Percentiles rank a stretch among this genome's conserved stretches.
Conservation (phyloP, 2,888 invertebrate genomes). For the Rhogogaster chlorosoma region DNA sequence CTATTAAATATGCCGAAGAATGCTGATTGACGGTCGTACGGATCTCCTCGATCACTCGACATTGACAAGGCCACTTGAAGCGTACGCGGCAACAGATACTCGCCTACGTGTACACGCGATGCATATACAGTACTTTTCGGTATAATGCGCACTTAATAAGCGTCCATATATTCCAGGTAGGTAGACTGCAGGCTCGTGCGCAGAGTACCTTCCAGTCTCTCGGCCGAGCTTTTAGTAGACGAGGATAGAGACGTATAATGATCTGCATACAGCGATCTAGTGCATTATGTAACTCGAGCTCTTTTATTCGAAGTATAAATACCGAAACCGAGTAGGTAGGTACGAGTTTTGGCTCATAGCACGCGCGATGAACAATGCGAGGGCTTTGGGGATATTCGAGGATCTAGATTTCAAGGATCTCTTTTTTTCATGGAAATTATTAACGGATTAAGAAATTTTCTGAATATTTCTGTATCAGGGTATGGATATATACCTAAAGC, state of each 20-base stretch:
- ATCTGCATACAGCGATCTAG: conserved; percentile 27
- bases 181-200: not conserved
- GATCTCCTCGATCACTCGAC: conserved; percentile 10
- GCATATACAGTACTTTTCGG: not conserved
- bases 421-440: not conserved
- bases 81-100: not conserved
- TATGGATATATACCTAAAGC: not conserved
- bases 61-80: conserved; percentile 38
- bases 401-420: not conserved
- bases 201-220: not conserved
- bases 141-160: not conserved
- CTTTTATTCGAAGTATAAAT: not conserved
- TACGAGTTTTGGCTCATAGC: not conserved
- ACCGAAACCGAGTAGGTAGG: not conserved
- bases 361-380: not conserved
- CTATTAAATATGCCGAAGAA: not conserved
- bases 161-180: not conserved
- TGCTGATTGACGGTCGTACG: not conserved
- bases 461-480: not conserved
- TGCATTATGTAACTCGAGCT: conserved; percentile 1
- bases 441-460: no score
- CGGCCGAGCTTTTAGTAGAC: not conserved
- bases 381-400: not conserved
- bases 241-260: not conserved
- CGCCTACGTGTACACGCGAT: not conserved